A percentile compares a stretch with the other conserved stretches of the same genome.
Evolutionary conservation across 2,113 vertebrate genomes (phyloP).

Genomic region (Platichthys stellatus): DNA sequence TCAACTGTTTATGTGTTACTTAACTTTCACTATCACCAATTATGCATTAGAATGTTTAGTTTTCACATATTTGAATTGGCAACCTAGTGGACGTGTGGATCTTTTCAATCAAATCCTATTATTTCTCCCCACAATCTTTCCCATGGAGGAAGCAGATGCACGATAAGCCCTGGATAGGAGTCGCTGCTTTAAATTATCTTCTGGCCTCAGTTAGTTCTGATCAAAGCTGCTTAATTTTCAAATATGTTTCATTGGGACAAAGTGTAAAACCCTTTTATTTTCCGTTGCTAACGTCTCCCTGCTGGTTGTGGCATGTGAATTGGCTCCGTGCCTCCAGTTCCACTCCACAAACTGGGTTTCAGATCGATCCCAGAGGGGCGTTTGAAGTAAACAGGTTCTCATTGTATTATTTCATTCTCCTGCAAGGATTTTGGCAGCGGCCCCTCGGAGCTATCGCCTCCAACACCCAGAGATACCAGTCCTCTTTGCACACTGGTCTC

Average conservation of each 20-base stretch:
- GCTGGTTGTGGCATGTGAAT: conserved; percentile 52
- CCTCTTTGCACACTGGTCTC: not conserved
- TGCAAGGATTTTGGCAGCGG: conserved; percentile 18
- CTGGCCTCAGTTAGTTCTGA: not conserved
- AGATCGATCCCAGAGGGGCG: conserved; percentile 21
- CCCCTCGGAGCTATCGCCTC: not conserved
- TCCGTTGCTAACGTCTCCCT: conserved; percentile 36
- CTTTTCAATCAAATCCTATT: not conserved
- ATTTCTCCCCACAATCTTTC: not conserved
- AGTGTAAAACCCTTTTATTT: conserved; percentile 25
- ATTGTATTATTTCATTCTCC: conserved; percentile 21
- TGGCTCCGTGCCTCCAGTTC: conserved; percentile 53
- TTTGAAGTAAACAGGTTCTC: conserved; percentile 52
- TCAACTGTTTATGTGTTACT: not conserved
- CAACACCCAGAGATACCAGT: not conserved
- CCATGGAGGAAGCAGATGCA: not conserved
- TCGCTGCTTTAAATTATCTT: not conserved
- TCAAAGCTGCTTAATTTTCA: not conserved
- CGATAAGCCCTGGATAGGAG: not conserved
- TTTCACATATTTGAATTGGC: not conserved
- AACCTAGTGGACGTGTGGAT: not conserved
- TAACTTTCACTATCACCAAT: not conserved
- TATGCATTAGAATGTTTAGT: not conserved
- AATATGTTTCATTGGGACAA: conserved; percentile 1
- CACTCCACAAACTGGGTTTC: conserved; percentile 17